Evolutionary conservation across 2,113 vertebrate genomes (phyloP).

Genomic region (Propithecus coquereli): DNA sequence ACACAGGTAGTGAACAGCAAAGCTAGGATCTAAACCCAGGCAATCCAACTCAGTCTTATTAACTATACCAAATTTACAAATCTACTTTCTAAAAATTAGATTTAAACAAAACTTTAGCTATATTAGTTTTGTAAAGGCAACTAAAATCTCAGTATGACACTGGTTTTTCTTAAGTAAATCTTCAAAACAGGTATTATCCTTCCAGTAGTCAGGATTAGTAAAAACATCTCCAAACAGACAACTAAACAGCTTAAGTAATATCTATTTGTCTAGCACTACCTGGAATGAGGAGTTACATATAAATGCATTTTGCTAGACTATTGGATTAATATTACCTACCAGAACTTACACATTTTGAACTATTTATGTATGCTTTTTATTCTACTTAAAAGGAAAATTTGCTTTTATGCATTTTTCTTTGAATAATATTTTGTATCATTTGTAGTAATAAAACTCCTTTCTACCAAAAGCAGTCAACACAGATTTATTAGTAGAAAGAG

Average conservation of each 20-base stretch:
- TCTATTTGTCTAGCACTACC: neutral
- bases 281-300: neutral
- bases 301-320: neutral
- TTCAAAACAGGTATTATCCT: neutral
- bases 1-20: neutral
- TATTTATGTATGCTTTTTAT: neutral
- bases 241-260: neutral
- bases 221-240: neutral
- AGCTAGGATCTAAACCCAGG: neutral
- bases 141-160: neutral
- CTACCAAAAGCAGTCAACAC: neutral
- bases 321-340: neutral
- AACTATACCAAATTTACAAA: neutral
- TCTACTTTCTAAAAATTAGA: neutral
- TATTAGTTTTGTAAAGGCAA: slow-evolving; percentile 18
- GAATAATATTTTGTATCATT: neutral
- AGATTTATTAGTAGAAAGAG: neutral
- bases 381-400: neutral
- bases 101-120: neutral
- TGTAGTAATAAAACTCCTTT: neutral
- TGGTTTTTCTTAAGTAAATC: neutral
- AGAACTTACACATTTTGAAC: neutral
- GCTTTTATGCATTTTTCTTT: neutral
- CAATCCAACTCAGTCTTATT: neutral
- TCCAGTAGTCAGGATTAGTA: neutral